Base-by-base conservation (phyloP, 2,113 vertebrate species). In the Gasterosteus aculeatus region DNA sequence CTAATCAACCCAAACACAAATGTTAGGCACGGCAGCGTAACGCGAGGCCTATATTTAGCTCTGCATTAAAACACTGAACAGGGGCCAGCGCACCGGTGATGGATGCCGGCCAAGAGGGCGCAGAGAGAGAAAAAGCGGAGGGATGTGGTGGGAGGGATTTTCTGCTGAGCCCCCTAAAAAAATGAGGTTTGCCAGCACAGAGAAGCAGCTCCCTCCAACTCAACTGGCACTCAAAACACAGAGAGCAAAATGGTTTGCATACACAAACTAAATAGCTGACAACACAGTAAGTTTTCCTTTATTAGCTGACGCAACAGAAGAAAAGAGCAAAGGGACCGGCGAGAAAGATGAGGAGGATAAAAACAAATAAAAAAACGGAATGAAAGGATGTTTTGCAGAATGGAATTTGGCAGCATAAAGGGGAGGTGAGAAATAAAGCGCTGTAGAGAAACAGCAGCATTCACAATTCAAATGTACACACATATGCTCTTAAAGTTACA, bases 1-100 rank as follows among this genome's bases (percentile, higher is more conserved):
- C 42, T 81, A 82, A 90, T 89, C 83, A 89, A 80, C 80, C 87
- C 80, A 80, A 84, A 80, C 84, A 86, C 86, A 90, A 83, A 84
- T 69, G 89, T 85, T 84, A 86, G 78, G 64, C 71, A 54, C 78
- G 83, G 78, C 80, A 33, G 87, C 86, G 87, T 84, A 91, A 88
- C 85, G 73, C 8, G 3, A 79, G 69, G 65, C 70, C 87, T 92
- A 92, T 92, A 91, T 91, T 93, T 93, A 93, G 91, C 87, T 77
- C 74, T 26, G 54, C 78, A 78, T 85, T 87, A 85, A 89, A 87
- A 87, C 75, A 70, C 58, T 70, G 87, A 82, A 58, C 56, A 39
- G 77, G 58, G 76, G 74, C 78, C 81, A 85, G 80, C 59, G 5
- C 38, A 82, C 65, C 18, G 74, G 33, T 11, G 77, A 80, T 91